Evolutionary conservation across 2,113 vertebrate genomes (phyloP).

Genomic region (Sinocyclocheilus rhinocerous): DNA sequence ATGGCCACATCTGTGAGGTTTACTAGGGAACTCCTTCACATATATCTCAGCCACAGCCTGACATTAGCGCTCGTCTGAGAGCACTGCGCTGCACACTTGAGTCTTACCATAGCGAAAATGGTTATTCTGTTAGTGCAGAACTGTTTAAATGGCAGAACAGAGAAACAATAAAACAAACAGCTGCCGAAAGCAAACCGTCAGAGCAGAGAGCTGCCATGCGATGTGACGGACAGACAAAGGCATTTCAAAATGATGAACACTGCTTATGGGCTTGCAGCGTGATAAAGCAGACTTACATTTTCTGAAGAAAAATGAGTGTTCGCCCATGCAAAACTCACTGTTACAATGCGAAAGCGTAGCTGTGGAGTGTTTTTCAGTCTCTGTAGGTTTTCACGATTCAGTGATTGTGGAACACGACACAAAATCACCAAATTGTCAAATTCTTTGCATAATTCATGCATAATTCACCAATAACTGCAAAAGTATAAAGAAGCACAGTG

Average conservation of each 20-base stretch:
- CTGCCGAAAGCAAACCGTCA: neutral
- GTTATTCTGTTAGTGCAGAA: neutral
- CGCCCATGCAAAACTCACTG: neutral
- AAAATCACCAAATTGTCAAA: neutral
- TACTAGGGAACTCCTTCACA: conserved; percentile 28
- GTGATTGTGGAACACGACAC: neutral
- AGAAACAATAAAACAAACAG: conserved; percentile 4
- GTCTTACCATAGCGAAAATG: no score
- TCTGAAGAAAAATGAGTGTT: neutral
- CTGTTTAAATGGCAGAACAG: neutral
- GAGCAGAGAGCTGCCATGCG: neutral
- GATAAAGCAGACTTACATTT: neutral
- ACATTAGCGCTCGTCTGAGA: neutral
- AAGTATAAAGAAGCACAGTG: neutral
- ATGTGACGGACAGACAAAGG: conserved; percentile 7
- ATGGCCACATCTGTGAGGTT: conserved; percentile 48
- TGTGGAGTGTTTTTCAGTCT: neutral
- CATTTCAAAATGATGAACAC: neutral
- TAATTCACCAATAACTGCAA: neutral
- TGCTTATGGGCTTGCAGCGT: neutral
- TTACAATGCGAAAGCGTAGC: neutral
- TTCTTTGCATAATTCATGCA: neutral
- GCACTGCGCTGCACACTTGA: no score
- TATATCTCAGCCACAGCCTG: conserved; percentile 25
- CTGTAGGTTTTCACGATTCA: neutral